These are phyloP conservation scores for Thamnophis sirtalis DNA, from an alignment of 2,113 vertebrate species.

Conservation along the genomic window DNA sequence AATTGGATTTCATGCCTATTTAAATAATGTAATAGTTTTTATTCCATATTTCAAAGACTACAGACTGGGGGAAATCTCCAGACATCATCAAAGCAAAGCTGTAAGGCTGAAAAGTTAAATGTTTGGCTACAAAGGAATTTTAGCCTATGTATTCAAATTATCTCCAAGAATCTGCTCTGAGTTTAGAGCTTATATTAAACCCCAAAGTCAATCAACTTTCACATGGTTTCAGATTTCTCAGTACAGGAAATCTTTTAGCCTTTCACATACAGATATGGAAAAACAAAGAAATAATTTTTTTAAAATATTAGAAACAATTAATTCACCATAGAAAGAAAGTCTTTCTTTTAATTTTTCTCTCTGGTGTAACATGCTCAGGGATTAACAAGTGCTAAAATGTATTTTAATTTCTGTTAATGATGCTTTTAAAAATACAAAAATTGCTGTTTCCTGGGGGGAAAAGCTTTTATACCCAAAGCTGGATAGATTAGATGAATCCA, in stretches of 20 bases:
- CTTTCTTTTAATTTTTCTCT: not conserved
- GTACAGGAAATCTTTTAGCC: not conserved
- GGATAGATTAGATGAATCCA: not conserved
- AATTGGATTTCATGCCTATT: not conserved
- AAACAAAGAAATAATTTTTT: conserved; percentile 14
- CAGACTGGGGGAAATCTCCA: not conserved
- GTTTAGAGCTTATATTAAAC: conserved; percentile 29
- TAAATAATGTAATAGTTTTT: not conserved
- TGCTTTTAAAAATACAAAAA: not conserved
- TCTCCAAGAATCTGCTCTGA: conserved; percentile 29
- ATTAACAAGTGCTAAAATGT: conserved; percentile 1
- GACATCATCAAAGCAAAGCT: conserved; percentile 8
- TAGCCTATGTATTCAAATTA: not conserved
- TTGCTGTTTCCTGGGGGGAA: accelerated
- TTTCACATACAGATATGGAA: not conserved
- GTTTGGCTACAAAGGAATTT: not conserved
- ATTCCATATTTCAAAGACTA: not conserved
- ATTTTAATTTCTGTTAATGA: conserved; percentile 14
- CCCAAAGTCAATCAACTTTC: conserved; percentile 28
- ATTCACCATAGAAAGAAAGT: not conserved
- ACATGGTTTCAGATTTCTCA: conserved; percentile 40
- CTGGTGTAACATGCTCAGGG: not conserved
- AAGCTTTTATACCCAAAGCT: not conserved
- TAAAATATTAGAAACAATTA: conserved; percentile 4
- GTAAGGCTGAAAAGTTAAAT: conserved; percentile 22